Conservation (phyloP, 2,797 vertebrate species). For the Somateria mollissima region DNA sequence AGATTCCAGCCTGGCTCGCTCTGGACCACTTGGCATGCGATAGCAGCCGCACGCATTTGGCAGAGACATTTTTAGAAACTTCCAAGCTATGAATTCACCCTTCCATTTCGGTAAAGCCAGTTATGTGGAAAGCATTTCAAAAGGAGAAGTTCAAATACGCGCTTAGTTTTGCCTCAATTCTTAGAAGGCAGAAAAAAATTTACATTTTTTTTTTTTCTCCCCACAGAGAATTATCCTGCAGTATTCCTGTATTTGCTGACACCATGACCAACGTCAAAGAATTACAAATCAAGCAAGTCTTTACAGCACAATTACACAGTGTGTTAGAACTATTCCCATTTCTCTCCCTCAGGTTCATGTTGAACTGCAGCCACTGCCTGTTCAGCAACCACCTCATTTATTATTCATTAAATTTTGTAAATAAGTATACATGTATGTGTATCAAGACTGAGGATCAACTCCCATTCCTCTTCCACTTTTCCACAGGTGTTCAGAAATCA, state of each 20-base stretch:
- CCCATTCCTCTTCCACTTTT: not conserved
- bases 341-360: rapidly evolving
- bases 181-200: not conserved
- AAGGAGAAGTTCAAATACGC: not conserved
- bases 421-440: not conserved
- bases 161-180: not conserved
- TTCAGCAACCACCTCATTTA: not conserved
- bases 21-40: conserved; percentile 66
- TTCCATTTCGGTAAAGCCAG: conserved; percentile 50
- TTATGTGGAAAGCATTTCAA: conserved; percentile 60
- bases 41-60: conserved; percentile 60
- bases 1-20: conserved; percentile 65
- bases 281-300: not conserved
- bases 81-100: conserved; percentile 62
- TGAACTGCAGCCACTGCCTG: not conserved
- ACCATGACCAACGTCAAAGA: not conserved
- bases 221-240: not conserved
- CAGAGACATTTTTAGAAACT: conserved; percentile 71
- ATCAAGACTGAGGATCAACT: rapidly evolving
- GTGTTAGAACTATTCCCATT: rapidly evolving
- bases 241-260: not conserved
- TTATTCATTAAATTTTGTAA: not conserved
- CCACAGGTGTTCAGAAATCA: not conserved
- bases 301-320: rapidly evolving
- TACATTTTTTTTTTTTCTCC: not conserved